phyloP scores from a whole-genome alignment of 2,113 vertebrate genomes.

The Carollia perspicillata region DNA sequence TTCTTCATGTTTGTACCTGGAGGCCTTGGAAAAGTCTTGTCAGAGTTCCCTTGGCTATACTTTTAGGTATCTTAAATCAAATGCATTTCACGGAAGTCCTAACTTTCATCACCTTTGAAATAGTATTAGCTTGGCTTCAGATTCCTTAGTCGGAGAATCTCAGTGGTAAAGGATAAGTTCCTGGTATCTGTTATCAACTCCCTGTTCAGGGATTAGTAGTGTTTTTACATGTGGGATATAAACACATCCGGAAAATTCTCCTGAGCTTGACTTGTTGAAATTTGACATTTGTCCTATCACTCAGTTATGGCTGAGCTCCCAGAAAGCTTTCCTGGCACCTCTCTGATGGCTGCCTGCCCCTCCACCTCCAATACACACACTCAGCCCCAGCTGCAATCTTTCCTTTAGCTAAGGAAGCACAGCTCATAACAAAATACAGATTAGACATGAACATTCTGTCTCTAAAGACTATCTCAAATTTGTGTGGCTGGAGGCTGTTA shows the following conservation, averaged over 20 bases:
- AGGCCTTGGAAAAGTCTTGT: not conserved
- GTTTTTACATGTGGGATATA: slow-evolving; percentile 69
- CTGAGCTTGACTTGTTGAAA: slow-evolving; percentile 70
- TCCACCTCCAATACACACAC: not conserved
- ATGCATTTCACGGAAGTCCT: slow-evolving; percentile 1
- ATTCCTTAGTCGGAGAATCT: not conserved
- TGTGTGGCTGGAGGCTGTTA: not conserved
- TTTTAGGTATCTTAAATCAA: slow-evolving; percentile 41
- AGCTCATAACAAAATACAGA: not conserved
- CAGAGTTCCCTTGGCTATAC: slow-evolving; percentile 20
- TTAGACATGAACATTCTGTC: not conserved
- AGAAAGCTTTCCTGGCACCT: slow-evolving; percentile 56
- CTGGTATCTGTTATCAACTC: slow-evolving; percentile 56
- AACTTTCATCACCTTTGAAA: slow-evolving; percentile 47
- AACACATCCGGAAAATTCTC: slow-evolving; percentile 65
- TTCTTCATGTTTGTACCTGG: not conserved
- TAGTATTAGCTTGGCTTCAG: slow-evolving; percentile 26
- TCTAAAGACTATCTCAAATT: not conserved
- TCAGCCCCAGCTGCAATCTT: not conserved
- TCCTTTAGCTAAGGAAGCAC: not conserved
- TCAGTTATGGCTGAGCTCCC: slow-evolving; percentile 67
- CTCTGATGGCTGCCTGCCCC: not conserved
- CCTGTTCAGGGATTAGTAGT: slow-evolving; percentile 63
- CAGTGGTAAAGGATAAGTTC: slow-evolving; percentile 16
- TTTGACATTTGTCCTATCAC: slow-evolving; percentile 69